Evolutionary conservation across 2,797 vertebrate genomes (phyloP), one percentile per base, ranked within the genome.

Genomic region (Brotula barbata): DNA sequence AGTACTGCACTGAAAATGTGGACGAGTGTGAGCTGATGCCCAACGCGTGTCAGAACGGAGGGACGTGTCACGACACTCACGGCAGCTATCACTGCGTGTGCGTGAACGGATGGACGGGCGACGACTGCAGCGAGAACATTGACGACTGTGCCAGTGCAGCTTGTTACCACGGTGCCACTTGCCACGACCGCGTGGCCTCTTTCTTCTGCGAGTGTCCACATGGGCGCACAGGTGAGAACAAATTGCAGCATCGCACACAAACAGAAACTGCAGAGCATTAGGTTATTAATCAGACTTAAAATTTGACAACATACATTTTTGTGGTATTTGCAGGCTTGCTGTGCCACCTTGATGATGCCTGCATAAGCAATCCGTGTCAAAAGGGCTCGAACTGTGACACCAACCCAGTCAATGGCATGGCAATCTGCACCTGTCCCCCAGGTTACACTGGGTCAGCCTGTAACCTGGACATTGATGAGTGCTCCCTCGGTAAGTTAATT

Each of bases 181-280:
- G 97, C 85, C 95, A 98, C 0, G 97, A 99, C 79, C 90, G 97
- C 0, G 97, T 98, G 2, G 97, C 97, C 0, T 99, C 96, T 8
- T 98, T 99, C 88, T 97, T 94, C 87, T 99, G 97, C 92, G 95
- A 97, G 83, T 99, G 97, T 15, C 95, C 96, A 0, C 95, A 96
- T 0, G 97, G 97, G n/a, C 94, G 93, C 64, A 98, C 96, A 3
- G 96, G 97, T 96, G 73, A 0, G 28, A 33, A 19, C 50, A 34
- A 2, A 16, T 11, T 1, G 11, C 20, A 13, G 19, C 15, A 8
- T 9, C 6, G 19, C 6, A n/a, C n/a, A n/a, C n/a, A 21, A 11
- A 55, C 17, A 19, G 31, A 33, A 33, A 33, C 6, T 33, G 11
- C 31, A 33, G 6, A 33, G 31, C 6, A 33, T 33, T 33, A 6